Conservation (phyloP, 2,113 vertebrate species). For the Epinephelus moara region DNA sequence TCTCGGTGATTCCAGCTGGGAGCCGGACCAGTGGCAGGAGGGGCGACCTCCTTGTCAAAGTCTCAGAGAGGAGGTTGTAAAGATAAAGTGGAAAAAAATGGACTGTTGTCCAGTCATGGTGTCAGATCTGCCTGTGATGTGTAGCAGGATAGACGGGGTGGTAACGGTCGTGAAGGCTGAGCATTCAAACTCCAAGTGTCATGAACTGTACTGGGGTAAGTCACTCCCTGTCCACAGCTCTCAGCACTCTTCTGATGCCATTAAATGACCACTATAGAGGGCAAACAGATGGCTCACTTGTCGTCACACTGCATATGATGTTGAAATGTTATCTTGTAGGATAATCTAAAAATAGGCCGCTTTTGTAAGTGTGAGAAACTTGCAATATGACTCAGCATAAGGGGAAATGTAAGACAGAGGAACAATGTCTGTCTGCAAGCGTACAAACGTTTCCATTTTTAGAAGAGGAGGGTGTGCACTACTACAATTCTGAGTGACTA, state of each 20-base stretch:
- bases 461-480: not conserved
- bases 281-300: not conserved
- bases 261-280: not conserved
- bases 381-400: constrained; percentile 43
- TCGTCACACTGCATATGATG: not conserved
- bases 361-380: constrained; percentile 17
- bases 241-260: not conserved
- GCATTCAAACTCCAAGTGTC: constrained; percentile 36
- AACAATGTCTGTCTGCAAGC: constrained; percentile 3
- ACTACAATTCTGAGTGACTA: not conserved
- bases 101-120: constrained; percentile 76
- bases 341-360: not conserved
- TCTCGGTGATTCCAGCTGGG: constrained; percentile 27
- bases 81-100: constrained; percentile 55
- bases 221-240: constrained; percentile 14
- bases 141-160: constrained; percentile 72
- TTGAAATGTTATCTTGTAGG: constrained; percentile 7
- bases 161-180: constrained; percentile 72
- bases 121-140: constrained; percentile 71
- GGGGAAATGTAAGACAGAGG: not conserved
- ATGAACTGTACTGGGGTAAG: constrained; percentile 65
- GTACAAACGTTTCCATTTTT: constrained; percentile 31
- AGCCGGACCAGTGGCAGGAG: constrained; percentile 21
- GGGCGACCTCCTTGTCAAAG: not conserved
- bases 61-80: constrained; percentile 1